Evolutionary conservation across 2,113 vertebrate species (phyloP), one percentile per base, ranked within the genome.

Genomic region (Sorex araneus): DNA sequence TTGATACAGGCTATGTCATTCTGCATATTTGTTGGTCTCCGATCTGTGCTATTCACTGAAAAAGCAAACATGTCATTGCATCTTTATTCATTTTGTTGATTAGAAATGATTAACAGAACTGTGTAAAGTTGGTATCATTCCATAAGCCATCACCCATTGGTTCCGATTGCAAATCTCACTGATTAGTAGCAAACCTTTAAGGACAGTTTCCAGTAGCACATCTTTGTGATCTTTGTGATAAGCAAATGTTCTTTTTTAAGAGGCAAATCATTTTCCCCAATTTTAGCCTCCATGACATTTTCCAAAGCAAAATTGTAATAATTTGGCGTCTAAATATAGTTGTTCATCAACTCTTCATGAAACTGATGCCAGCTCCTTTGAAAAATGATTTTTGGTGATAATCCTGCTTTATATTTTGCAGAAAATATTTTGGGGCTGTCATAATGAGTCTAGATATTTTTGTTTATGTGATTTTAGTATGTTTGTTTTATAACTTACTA

Each of bases 271-370:
- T 93, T 75, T 93, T 76, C 87, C 1, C 28, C 74, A 27, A 54
- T 32, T 94, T 91, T 89, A 92, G 30, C 28, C 89, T 30, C 28
- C 10, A 12, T 47, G 15, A 45, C 25, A 60, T 85, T 94, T 93
- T 80, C 76, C 21, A 47, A 77, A 84, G 8, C 3, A 83, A 94
- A 94, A 63, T 3, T 89, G 1, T 79, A 80, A 80, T 77, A 83
- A 92, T 89, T 43, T 90, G 27, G 16, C 91, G 90, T 92, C 57
- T 90, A 95, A 96, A 84, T 91, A 87, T 45, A 92, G 18, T 57
- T 70, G 6, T 1, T 90, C 40, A 89, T 87, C 60, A 88, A 73
- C 36, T 84, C 45, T 87, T 90, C 63, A 81, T 92, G 87, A 91
- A 89, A 78, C 23, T 8, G 8, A 74, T 94, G 16, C 57, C 25